Evolutionary conservation across 2,888 invertebrate genomes (phyloP), one percentile per base, ranked within the genome.

Genomic region (Rhagonycha lutea): DNA sequence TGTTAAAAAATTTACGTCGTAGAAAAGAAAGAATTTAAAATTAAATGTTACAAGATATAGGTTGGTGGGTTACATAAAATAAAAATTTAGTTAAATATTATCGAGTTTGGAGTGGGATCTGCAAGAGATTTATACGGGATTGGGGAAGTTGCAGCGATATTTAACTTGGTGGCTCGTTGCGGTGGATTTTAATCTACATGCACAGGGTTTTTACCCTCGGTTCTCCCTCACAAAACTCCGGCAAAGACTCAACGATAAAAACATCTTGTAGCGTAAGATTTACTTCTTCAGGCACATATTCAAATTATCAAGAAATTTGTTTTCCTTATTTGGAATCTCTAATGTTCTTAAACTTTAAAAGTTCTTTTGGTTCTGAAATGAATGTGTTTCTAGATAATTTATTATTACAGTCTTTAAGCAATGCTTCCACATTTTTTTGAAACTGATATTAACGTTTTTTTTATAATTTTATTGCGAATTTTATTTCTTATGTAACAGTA

Each of bases 301-400:
- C 88, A 89, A 89, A 89, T 88, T 88, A 89, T 89, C 88, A 88
- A 86, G 86, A 85, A 88, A 88, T 89, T 88, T 88, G 88, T 88
- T 89, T 88, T 87, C 86, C 87, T 87, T 87, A 86, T 86, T 86
- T 85, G 82, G 82, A 81, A 85, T 85, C 83, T 86, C 85, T 85
- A 85, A 85, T 84, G 84, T 85, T 85, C 82, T 82, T 80, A 81
- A 83, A 83, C 81, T 82, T 82, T 82, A 82, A 80, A 80, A 81
- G 78, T 80, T 80, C 79, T 81, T 77, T 79, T 79, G 80, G 78
- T 76, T 78, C 73, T 77, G 80, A 81, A 82, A 82, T 82, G 82
- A 82, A 83, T 82, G 82, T 80, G 83, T 79, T 82, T 79, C 79
- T 74, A 81, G 82, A 82, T 78, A 78, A 78, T 78, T 72, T 78